A percentile compares a stretch with the other conserved stretches of the same genome.
These are phyloP conservation scores for Naja naja DNA, from an alignment of 2,113 vertebrate genomes.

Conservation along the genomic window DNA sequence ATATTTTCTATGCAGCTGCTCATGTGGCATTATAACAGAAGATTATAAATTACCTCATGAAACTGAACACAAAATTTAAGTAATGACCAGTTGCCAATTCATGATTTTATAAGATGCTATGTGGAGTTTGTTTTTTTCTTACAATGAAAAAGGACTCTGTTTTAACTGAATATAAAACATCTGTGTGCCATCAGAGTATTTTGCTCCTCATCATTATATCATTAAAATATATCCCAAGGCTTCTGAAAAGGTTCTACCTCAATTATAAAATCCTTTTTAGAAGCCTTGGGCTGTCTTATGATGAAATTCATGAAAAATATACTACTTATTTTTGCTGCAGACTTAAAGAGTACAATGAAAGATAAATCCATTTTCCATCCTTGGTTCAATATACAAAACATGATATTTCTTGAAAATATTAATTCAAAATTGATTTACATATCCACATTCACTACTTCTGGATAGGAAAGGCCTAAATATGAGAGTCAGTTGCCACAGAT, in stretches of 20 bases:
- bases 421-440: neutral
- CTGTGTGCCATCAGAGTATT: neutral
- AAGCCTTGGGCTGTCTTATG: neutral
- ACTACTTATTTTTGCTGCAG: neutral
- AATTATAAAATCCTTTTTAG: neutral
- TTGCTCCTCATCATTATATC: neutral
- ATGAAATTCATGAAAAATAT: neutral
- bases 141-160: neutral
- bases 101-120: neutral
- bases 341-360: neutral
- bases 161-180: constrained; percentile 4
- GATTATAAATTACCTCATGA: neutral
- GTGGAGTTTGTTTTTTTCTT: neutral
- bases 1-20: neutral
- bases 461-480: neutral
- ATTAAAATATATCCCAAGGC: neutral
- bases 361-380: neutral
- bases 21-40: neutral
- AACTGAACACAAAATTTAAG: neutral
- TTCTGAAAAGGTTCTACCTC: constrained; percentile 21
- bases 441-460: neutral
- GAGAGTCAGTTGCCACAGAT: neutral
- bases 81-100: neutral
- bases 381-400: neutral
- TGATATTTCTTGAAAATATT: neutral